A percentile compares a stretch with the other conserved stretches of the same genome.
Evolutionary conservation across 1,140 invertebrate genomes (phyloP).

Genomic region (Hyposmocoma kahamanoa): DNA sequence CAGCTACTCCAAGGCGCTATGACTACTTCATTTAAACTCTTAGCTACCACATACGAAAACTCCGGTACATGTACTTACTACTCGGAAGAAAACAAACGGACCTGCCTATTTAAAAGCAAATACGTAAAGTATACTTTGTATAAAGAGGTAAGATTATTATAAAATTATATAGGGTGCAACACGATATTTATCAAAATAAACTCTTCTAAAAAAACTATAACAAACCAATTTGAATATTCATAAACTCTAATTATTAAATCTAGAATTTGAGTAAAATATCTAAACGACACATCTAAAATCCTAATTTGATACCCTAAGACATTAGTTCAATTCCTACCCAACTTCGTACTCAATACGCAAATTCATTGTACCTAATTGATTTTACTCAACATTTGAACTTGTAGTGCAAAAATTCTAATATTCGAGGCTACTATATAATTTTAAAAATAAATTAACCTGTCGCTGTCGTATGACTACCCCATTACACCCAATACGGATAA

Average conservation of each 20-base stretch:
- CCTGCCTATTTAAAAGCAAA: slow-evolving; percentile 27
- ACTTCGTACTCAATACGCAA: slow-evolving; percentile 15
- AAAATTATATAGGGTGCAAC: slow-evolving; percentile 48
- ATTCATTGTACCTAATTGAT: slow-evolving; percentile 20
- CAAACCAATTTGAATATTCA: slow-evolving; percentile 31
- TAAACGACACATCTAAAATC: slow-evolving; percentile 52
- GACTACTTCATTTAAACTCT: background rate
- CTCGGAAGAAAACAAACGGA: background rate
- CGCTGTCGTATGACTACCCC: no score
- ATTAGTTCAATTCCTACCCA: slow-evolving; percentile 27
- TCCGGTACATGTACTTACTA: background rate
- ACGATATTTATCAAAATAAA: slow-evolving; percentile 63
- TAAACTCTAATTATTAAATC: slow-evolving; percentile 41
- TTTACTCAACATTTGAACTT: slow-evolving; percentile 9
- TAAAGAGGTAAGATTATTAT: slow-evolving; percentile 26
- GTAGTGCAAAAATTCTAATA: slow-evolving; percentile 19
- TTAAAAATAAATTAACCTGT: slow-evolving; percentile 15
- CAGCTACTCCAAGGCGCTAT: no score
- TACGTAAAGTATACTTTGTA: slow-evolving; percentile 20
- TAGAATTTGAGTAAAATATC: slow-evolving; percentile 53
- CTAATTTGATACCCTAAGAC: slow-evolving; percentile 30
- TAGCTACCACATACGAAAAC: background rate
- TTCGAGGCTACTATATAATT: slow-evolving; percentile 17
- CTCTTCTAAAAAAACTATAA: slow-evolving; percentile 52
- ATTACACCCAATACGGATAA: no score